Evolutionary conservation across 1,140 invertebrate species (phyloP), one percentile per base, ranked within the genome.

Genomic region (Sinonovacula constricta): DNA sequence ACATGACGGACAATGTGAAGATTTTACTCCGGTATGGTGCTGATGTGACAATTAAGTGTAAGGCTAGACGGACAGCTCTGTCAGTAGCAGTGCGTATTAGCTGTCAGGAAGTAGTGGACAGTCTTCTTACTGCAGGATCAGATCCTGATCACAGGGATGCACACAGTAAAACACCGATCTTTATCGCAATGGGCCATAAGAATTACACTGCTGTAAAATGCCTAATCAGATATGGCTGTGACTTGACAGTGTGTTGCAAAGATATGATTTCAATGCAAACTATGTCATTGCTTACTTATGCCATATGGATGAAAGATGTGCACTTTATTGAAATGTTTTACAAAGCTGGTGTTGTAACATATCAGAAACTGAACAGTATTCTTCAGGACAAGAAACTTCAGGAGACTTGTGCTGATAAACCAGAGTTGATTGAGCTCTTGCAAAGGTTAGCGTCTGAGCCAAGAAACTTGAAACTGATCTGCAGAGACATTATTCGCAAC

Each of bases 121-220:
- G 30, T 1, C 45, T 74, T 22, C 57, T 74, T 26, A 60, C 31
- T 18, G 71, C 71, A 1, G 71, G 71, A 4, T 59, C 71, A 18
- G 60, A 74, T 31, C 59, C 57, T 2, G 51, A 74, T 30, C 49
- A 54, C 31, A 74, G 56, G 30, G 49, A 74, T 74, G 71, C 71
- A 26, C 71, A 74, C 65, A 60, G 60, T 33, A 28, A 34, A 2
- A 53, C 60, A 31, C 71, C 71, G 0, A 15, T 74, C 2, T 74
- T 74, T 51, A 74, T 65, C 53, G 45, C 59, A 24, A 51, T 74
- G 10, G 45, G 45, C 28, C 71, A 74, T 39, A 31, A 34, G 31
- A 74, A 74, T 51, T 74, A 74, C 26, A 49, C 71, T 65, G 71
- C 45, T 15, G 22, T 74, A 33, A 74, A 65, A 24, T 74, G 71